A percentile compares a stretch with the other conserved stretches of the same genome.
These are phyloP conservation scores for Beroe forskalii DNA, from an alignment of 37 sponge, comb jelly and placozoan genomes.

Conservation along the genomic window DNA sequence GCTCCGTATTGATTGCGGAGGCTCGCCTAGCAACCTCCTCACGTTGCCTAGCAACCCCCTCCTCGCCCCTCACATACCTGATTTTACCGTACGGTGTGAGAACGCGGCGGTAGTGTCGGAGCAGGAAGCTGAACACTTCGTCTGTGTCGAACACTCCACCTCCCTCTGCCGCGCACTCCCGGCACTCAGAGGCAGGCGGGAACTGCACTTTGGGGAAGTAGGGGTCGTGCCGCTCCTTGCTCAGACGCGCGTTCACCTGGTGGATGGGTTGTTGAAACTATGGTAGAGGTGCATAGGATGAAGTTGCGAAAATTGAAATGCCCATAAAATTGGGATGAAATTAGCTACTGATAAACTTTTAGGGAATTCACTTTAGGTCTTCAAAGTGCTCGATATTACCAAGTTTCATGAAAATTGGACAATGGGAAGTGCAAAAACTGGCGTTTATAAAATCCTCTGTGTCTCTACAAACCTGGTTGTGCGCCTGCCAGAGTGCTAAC, in stretches of 20 bases:
- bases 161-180: background rate
- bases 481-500: constrained; percentile 92
- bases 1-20: background rate
- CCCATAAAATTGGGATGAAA: background rate
- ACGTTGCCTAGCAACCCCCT: no score
- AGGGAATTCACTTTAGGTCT: no score
- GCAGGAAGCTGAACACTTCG: constrained; percentile 24
- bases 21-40: background rate
- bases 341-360: background rate
- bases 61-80: constrained; percentile 20
- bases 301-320: no score
- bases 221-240: constrained; percentile 73
- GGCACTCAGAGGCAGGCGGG: constrained; percentile 68
- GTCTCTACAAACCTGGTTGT: no score
- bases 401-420: no score
- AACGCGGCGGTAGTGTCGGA: constrained; percentile 31
- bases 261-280: no score
- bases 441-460: constrained; percentile 67
- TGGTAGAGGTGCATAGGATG: background rate
- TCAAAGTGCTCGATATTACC: no score
- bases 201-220: constrained; percentile 82
- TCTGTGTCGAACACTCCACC: constrained; percentile 5
- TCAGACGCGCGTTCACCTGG: constrained; percentile 74
- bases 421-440: no score
- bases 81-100: constrained; percentile 38